phyloP scores from a whole-genome alignment of 1,140 invertebrate species.

The Odontomachus brunneus region DNA sequence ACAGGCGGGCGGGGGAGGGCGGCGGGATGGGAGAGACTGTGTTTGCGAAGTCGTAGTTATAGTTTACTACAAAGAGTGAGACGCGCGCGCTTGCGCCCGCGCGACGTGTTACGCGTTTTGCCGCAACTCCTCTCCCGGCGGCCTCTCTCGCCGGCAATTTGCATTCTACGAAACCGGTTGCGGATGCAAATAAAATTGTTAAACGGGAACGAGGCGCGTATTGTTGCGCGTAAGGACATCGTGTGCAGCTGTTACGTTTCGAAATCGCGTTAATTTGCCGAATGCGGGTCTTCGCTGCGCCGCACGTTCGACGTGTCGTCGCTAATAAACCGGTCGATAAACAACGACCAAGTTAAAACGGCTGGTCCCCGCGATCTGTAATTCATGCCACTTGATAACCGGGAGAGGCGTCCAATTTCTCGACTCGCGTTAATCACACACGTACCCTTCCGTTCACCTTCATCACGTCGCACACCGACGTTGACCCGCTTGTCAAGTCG shows the following conservation, averaged over 20 bases:
- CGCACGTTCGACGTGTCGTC: neutral
- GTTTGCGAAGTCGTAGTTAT: constrained; percentile 57
- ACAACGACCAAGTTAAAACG: neutral
- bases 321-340: neutral
- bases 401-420: too few species aligned
- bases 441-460: too few species aligned
- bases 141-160: constrained; percentile 64
- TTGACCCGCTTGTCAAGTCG: neutral
- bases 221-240: constrained; percentile 47
- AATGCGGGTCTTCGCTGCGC: neutral
- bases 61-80: constrained; percentile 42
- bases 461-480: too few species aligned
- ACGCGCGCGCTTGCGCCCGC: constrained; percentile 7
- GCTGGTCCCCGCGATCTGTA: too few species aligned
- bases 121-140: constrained; percentile 40
- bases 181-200: constrained; percentile 61
- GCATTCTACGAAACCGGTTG: constrained; percentile 59
- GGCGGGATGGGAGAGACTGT: neutral
- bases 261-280: constrained; percentile 44
- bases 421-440: too few species aligned
- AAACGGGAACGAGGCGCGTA: constrained; percentile 42
- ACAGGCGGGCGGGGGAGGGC: neutral
- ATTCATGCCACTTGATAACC: too few species aligned
- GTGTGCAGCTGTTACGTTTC: constrained; percentile 32
- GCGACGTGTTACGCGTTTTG: constrained; percentile 52